A percentile compares a stretch with the other conserved stretches of the same genome.
These are phyloP conservation scores for Trichogramma evanescens DNA, from an alignment of 2,888 invertebrate genomes.

Conservation along the genomic window DNA sequence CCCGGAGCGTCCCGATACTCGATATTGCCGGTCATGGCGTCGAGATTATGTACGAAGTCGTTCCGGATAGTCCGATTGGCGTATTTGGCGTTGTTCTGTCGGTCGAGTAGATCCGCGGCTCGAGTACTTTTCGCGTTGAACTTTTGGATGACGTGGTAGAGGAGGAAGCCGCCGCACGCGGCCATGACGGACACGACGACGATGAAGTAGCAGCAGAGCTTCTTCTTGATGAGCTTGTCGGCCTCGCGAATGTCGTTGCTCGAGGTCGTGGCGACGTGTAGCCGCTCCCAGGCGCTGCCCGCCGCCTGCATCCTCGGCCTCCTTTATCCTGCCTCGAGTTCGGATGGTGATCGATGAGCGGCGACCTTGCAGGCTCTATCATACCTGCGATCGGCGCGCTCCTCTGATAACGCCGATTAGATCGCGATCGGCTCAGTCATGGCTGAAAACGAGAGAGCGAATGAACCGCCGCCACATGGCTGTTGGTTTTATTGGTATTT, in stretches of 20 bases:
- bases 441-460: no score
- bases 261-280: no score
- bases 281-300: no score
- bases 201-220: conserved; percentile 48
- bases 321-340: no score
- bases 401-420: no score
- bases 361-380: no score
- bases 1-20: conserved; percentile 4
- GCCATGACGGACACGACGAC: conserved; percentile 48
- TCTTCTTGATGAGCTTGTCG: conserved; percentile 48
- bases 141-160: conserved; percentile 46
- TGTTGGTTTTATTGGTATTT: no score
- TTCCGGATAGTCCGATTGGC: conserved; percentile 31
- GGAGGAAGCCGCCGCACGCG: conserved; percentile 48
- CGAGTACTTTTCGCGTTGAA: not conserved
- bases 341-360: no score
- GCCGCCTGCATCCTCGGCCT: no score
- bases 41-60: conserved; percentile 18
- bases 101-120: conserved; percentile 24
- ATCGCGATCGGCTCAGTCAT: no score
- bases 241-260: conserved; percentile 21
- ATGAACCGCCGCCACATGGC: no score
- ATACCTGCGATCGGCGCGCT: no score
- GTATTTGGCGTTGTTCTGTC: conserved; percentile 37
- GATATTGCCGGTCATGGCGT: not conserved